phyloP scores from a whole-genome alignment of 1,140 invertebrate genomes.

The Steinernema feltiae region DNA sequence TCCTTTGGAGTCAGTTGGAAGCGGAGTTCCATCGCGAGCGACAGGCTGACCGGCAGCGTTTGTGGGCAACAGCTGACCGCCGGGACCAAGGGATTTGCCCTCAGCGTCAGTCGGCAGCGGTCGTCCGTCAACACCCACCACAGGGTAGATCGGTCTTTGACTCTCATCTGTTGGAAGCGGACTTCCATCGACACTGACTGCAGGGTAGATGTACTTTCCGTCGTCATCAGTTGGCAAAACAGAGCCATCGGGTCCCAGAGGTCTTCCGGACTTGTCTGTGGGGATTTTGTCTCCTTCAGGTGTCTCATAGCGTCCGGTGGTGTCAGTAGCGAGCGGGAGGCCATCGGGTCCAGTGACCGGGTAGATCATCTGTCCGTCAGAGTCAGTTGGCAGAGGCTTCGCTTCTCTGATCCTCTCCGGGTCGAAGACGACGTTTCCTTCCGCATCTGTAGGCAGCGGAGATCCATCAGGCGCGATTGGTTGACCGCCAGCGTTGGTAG shows the following conservation, averaged over 20 bases:
- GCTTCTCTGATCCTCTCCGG: constrained; percentile 8
- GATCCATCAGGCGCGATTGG: constrained; percentile 17
- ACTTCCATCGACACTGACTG: constrained; percentile 26
- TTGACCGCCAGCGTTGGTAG: constrained; percentile 19
- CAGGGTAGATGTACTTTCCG: constrained; percentile 19
- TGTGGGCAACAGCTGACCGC: constrained; percentile 14
- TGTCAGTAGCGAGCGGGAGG: background rate
- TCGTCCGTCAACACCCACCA: constrained; percentile 15
- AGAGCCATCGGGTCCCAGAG: constrained; percentile 37
- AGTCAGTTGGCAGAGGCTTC: constrained; percentile 18
- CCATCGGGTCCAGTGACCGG: constrained; percentile 14
- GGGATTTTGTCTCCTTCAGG: constrained; percentile 1
- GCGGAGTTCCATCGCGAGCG: constrained; percentile 27
- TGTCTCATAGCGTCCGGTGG: constrained; percentile 1
- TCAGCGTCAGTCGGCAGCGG: constrained; percentile 11
- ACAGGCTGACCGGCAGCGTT: constrained; percentile 28
- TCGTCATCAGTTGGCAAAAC: constrained; percentile 28
- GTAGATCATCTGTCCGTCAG: constrained; percentile 4
- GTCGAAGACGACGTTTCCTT: constrained; percentile 16
- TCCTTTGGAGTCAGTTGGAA: constrained; percentile 37
- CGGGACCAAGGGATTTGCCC: constrained; percentile 17
- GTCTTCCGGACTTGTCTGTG: constrained; percentile 27
- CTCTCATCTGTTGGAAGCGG: constrained; percentile 21
- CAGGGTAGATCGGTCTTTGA: constrained; percentile 12
- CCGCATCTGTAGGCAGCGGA: constrained; percentile 30